A percentile compares a stretch with the other conserved stretches of the same genome.
phyloP scores from a whole-genome alignment of 2,113 vertebrate species.

The Jaculus jaculus region DNA sequence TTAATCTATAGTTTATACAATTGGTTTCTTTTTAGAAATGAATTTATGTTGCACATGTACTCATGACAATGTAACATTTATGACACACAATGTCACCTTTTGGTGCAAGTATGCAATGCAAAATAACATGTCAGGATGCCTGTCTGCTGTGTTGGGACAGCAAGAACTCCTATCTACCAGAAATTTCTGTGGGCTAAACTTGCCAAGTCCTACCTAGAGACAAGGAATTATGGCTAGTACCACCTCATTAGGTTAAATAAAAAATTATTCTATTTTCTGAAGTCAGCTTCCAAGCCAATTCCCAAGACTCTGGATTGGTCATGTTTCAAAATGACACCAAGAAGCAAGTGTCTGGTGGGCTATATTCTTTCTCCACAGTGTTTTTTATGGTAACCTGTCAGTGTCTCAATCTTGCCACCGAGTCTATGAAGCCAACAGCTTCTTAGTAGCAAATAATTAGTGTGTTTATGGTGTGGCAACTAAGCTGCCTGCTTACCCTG shows the following conservation, averaged over 20 bases:
- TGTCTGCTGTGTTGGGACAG: background rate
- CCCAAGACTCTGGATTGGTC: background rate
- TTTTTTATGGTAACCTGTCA: background rate
- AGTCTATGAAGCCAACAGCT: background rate
- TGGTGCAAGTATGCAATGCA: no score
- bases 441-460: no score
- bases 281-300: background rate
- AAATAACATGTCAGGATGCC: background rate
- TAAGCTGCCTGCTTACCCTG: no score
- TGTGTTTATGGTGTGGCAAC: background rate
- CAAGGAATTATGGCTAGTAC: background rate
- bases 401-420: background rate
- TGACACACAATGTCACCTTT: background rate
- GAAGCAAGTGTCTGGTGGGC: background rate
- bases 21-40: background rate
- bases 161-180: background rate
- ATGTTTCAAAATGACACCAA: background rate
- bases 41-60: background rate
- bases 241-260: background rate
- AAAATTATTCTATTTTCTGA: background rate
- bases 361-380: background rate
- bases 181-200: background rate
- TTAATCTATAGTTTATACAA: background rate
- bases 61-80: background rate
- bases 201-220: background rate